Evolutionary conservation across 2,113 vertebrate species (phyloP).

Genomic region (Callochromis pleurospilus): DNA sequence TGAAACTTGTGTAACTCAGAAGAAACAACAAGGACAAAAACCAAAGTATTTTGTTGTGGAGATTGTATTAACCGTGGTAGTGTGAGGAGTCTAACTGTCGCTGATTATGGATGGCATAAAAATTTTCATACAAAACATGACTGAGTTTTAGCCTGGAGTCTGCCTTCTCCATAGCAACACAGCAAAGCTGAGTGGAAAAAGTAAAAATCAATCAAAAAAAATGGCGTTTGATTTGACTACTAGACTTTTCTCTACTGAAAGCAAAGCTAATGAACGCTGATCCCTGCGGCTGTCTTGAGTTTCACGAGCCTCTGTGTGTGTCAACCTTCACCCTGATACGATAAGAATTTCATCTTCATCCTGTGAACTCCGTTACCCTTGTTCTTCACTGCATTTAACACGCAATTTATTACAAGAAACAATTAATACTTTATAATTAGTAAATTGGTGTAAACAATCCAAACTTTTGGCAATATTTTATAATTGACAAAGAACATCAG

Average conservation of each 20-base stretch:
- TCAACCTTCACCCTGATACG: rapidly evolving
- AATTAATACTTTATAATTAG: not conserved
- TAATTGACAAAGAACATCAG: not conserved
- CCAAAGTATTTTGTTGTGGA: not conserved
- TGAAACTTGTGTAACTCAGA: not conserved
- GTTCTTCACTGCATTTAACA: not conserved
- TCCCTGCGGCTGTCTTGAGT: not conserved
- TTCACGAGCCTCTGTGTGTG: not conserved
- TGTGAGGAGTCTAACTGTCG: not conserved
- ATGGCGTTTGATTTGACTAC: rapidly evolving
- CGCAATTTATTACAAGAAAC: not conserved
- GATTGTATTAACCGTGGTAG: not conserved
- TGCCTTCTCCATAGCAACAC: not conserved
- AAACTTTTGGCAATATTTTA: not conserved
- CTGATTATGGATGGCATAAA: not conserved
- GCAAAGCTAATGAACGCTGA: not conserved
- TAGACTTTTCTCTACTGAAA: not conserved
- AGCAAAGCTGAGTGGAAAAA: not conserved
- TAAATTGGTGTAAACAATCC: not conserved
- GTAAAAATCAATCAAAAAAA: not conserved
- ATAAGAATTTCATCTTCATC: not conserved
- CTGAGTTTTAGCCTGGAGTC: not conserved
- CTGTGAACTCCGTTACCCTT: not conserved
- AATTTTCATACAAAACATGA: not conserved
- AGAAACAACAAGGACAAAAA: not conserved